phyloP scores from a whole-genome alignment of 2,888 invertebrate genomes.

The Pherbina coryleti region DNA sequence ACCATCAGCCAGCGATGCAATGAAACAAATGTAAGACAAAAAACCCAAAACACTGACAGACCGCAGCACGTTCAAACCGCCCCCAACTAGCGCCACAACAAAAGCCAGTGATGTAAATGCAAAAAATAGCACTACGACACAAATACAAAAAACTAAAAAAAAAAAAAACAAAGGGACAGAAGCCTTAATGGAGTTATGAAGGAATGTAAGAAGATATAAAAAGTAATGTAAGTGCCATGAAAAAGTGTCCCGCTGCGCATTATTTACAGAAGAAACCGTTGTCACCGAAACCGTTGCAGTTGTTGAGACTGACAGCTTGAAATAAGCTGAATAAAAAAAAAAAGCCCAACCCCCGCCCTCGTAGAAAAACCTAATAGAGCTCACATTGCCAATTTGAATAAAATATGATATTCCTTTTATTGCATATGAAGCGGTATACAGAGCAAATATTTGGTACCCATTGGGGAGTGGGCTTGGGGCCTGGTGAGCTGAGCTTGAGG shows the following conservation, averaged over 20 bases:
- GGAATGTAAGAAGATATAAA: neutral
- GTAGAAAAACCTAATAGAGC: constrained; percentile 46
- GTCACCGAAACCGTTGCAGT: neutral
- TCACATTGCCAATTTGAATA: constrained; percentile 67
- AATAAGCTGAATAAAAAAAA: neutral
- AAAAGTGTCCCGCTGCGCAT: constrained; percentile 53
- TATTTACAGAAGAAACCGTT: constrained; percentile 35
- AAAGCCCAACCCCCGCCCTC: too few species aligned
- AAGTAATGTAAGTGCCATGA: neutral
- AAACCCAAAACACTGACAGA: neutral
- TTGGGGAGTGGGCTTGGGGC: neutral
- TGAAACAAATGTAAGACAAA: too few species aligned
- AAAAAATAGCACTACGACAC: constrained; percentile 40
- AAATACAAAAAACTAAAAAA: neutral
- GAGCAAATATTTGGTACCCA: too few species aligned
- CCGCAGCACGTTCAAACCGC: constrained; percentile 14
- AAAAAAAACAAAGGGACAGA: neutral
- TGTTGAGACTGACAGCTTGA: neutral
- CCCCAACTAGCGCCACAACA: neutral
- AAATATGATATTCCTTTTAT: constrained; percentile 65
- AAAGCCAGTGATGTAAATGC: constrained; percentile 42
- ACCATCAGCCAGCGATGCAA: neutral
- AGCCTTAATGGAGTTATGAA: too few species aligned
- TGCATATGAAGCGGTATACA: neutral
- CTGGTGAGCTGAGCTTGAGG: neutral